phyloP scores from a whole-genome alignment of 2,888 invertebrate species.

The Cheilosia vernalis region DNA sequence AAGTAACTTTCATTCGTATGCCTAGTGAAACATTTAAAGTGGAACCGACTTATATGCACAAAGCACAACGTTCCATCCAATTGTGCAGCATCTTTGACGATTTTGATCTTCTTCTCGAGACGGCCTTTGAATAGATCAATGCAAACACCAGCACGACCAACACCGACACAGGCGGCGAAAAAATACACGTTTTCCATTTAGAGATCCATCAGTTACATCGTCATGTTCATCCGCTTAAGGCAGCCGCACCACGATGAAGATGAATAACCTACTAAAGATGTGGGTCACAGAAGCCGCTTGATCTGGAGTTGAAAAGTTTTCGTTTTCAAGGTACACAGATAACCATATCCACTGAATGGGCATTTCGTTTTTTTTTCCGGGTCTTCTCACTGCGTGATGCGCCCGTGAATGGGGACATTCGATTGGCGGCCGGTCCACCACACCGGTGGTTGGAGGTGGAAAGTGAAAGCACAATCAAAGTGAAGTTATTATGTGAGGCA shows the following conservation, averaged over 20 bases:
- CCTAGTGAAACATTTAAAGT: conserved; percentile 17
- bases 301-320: conserved; percentile 61
- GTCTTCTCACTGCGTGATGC: conserved; percentile 23
- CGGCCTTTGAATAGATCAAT: conserved; percentile 7
- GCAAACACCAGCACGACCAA: neutral
- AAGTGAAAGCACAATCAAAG: conserved; percentile 68
- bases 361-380: conserved; percentile 20
- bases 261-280: conserved; percentile 71
- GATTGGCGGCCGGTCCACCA: conserved; percentile 13
- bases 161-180: neutral
- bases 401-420: conserved; percentile 41
- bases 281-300: conserved; percentile 65
- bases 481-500: conserved; percentile 55
- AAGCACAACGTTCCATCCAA: neutral
- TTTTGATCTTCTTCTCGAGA: conserved; percentile 15
- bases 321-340: conserved; percentile 44
- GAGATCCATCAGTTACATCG: conserved; percentile 58
- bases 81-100: conserved; percentile 6
- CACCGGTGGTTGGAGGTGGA: conserved; percentile 23
- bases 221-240: conserved; percentile 55
- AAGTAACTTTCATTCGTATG: conserved; percentile 37
- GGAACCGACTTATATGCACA: neutral
- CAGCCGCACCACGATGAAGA: conserved; percentile 27
- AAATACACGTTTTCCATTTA: conserved; percentile 54
- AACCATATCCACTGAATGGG: neutral